Evolutionary conservation across 2,888 invertebrate species (phyloP), one percentile per base, ranked within the genome.

Genomic region (Linyphia triangularis): DNA sequence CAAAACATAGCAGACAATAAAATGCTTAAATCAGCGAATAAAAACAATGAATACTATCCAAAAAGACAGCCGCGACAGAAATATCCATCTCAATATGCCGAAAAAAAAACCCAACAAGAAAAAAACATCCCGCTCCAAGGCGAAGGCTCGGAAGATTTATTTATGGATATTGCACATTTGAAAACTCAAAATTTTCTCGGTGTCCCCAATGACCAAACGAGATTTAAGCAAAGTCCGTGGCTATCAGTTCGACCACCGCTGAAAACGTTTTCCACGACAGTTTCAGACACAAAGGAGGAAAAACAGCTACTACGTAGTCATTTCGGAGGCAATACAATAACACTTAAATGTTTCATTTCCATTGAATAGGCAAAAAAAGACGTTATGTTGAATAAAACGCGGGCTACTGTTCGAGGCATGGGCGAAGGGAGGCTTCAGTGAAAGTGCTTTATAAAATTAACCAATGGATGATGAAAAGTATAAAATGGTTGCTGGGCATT

Each of bases 11-110:
- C 63, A 63, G 28, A 77, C 77, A 78, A 78, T 78, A 63, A 78
- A 78, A 78, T 78, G 78, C 40, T n/a, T 78, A 78, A 78, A 78
- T 78, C 78, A 78, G 65, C 13, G 43, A n/a, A 26, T n/a, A 16
- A 61, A 65, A 22, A 78, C 78, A 78, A 77, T 77, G 75, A 51
- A 57, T n/a, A 26, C 51, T 30, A 28, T 4, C 65, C n/a, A 30
- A 69, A 40, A 13, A 40, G 69, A 69, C 69, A 69, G 69, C 30
- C 7, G 24, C 16, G 69, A n/a, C 19, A 19, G 24, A 51, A 51
- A 72, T 72, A 26, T 72, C 72, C 26, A 26, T n/a, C 16, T n/a
- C 51, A 28, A 72, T 16, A 28, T 26, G 22, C 51, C 9, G n/a
- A 28, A 65, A 65, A 30, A 24, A 40, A 40, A 40, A 40, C 7